Conservation (phyloP, 2,888 invertebrate species). For the Carterocephalus palaemon region DNA sequence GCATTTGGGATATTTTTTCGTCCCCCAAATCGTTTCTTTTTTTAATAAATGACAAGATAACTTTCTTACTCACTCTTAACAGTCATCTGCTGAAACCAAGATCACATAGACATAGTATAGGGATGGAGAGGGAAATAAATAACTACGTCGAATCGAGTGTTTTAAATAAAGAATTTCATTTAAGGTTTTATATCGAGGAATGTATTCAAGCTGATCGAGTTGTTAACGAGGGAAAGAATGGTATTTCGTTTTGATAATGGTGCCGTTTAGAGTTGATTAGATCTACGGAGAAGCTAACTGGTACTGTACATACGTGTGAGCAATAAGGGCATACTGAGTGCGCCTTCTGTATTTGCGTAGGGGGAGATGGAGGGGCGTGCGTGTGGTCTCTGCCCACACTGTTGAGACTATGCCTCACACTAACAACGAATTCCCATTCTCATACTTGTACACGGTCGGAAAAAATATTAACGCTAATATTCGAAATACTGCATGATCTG, state of each 20-base stretch:
- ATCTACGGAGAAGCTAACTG: conserved; percentile 56
- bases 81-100: too few relatives aligned
- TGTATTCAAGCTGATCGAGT: conserved; percentile 58
- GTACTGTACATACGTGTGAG: conserved; percentile 50
- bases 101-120: too few relatives aligned
- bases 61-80: too few relatives aligned
- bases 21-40: not conserved
- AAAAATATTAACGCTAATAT: conserved; percentile 4
- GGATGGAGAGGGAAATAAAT: too few relatives aligned
- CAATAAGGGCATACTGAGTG: conserved; percentile 46
- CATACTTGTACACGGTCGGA: too few relatives aligned
- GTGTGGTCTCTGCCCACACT: conserved; percentile 62
- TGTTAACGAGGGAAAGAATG: conserved; percentile 67
- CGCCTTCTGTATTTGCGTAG: conserved; percentile 62
- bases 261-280: conserved; percentile 67
- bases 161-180: too few relatives aligned
- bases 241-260: conserved; percentile 65
- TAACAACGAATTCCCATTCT: not conserved
- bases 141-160: too few relatives aligned
- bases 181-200: conserved; percentile 46
- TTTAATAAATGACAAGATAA: too few relatives aligned
- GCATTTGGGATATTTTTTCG: not conserved
- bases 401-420: conserved; percentile 7
- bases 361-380: conserved; percentile 52
- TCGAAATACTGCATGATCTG: too few relatives aligned